Conservation (phyloP, 2,113 vertebrate species). For the Gobio gobio region DNA sequence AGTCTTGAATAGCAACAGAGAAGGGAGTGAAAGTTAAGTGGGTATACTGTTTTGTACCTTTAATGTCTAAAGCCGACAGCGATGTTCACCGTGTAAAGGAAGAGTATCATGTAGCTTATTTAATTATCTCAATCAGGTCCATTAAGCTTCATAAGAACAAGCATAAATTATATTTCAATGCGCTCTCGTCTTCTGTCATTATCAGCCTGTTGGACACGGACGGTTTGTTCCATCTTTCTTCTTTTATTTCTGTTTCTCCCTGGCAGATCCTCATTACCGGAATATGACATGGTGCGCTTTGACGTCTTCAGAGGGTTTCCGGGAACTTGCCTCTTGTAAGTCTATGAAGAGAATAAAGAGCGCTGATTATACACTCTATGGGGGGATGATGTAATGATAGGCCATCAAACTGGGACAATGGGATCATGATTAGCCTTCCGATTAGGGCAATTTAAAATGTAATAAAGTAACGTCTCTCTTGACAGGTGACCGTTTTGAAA, state of each 20-base stretch:
- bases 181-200: neutral
- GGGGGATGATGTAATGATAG: conserved; percentile 17
- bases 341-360: neutral
- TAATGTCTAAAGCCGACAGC: neutral
- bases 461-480: neutral
- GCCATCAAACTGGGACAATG: conserved; percentile 22
- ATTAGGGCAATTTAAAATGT: conserved; percentile 16
- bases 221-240: neutral
- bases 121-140: conserved; percentile 33
- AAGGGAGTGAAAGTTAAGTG: neutral
- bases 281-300: conserved; percentile 14
- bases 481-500: neutral
- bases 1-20: too few relatives aligned
- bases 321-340: conserved; percentile 1
- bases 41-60: neutral
- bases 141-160: conserved; percentile 1
- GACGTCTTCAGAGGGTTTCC: neutral
- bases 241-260: conserved; percentile 6
- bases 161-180: neutral
- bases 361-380: conserved; percentile 5
- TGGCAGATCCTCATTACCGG: conserved; percentile 17
- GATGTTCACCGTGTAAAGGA: neutral
- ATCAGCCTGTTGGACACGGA: conserved; percentile 18
- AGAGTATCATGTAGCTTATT: neutral
- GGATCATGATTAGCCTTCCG: neutral